phyloP scores from a whole-genome alignment of 2,113 vertebrate genomes.

The Triplophysa rosa region DNA sequence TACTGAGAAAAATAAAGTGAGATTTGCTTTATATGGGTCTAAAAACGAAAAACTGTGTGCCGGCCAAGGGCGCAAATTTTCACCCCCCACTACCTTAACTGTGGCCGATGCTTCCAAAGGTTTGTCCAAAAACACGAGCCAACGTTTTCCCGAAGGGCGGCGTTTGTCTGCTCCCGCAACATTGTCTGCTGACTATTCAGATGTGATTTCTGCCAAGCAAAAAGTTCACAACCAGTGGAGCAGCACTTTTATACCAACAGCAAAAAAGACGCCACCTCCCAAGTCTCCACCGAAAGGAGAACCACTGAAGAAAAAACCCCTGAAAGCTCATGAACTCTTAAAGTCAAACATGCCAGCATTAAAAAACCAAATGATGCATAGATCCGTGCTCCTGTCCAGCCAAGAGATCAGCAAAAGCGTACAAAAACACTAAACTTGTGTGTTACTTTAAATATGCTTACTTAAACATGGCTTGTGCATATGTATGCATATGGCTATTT shows the following conservation, averaged over 20 bases:
- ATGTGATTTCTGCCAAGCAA: conserved; percentile 41
- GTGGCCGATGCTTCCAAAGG: neutral
- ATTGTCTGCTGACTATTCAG: neutral
- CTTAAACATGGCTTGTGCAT: no score
- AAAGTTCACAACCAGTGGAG: conserved; percentile 49
- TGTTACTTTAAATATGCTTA: conserved; percentile 5
- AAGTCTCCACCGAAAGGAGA: neutral
- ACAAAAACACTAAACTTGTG: neutral
- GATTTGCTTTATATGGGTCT: conserved; percentile 31
- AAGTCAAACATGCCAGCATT: conserved; percentile 17
- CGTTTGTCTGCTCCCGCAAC: conserved; percentile 6
- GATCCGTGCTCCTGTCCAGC: neutral
- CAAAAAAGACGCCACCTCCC: neutral
- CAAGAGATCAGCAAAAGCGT: neutral
- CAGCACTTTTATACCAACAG: conserved; percentile 33
- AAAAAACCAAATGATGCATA: conserved; percentile 8
- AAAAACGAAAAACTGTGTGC: neutral
- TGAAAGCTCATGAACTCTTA: neutral
- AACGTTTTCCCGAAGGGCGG: neutral
- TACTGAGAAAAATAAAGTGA: conserved; percentile 4
- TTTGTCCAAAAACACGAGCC: no score
- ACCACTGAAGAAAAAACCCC: neutral
- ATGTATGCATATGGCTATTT: neutral
- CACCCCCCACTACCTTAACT: conserved; percentile 7
- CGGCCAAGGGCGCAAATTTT: neutral